Evolutionary conservation across 1,140 invertebrate species (phyloP).

Genomic region (Aphelenchoides besseyi): DNA sequence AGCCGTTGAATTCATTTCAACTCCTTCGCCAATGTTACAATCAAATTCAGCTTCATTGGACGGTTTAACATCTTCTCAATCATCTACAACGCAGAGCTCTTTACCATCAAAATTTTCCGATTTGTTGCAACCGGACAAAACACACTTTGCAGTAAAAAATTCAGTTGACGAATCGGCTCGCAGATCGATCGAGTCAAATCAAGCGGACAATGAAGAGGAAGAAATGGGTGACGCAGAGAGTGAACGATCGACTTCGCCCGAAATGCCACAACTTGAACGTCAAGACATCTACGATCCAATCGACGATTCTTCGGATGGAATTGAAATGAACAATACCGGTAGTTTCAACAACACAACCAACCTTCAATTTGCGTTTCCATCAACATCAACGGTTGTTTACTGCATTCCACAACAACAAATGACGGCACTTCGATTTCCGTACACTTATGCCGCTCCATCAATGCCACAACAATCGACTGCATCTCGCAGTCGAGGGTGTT

Average conservation of each 20-base stretch:
- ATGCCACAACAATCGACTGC: too few species aligned
- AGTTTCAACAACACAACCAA: too few species aligned
- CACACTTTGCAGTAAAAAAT: not conserved
- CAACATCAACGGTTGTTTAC: not conserved
- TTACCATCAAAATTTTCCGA: not conserved
- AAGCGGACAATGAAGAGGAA: too few species aligned
- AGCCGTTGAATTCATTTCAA: not conserved
- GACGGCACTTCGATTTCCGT: too few species aligned
- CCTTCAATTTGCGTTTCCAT: too few species aligned
- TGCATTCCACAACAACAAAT: too few species aligned
- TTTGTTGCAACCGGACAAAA: not conserved
- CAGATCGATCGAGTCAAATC: not conserved
- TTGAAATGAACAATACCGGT: not conserved
- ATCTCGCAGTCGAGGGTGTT: too few species aligned
- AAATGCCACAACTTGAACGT: constrained; percentile 4
- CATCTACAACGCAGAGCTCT: too few species aligned
- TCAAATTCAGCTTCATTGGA: too few species aligned
- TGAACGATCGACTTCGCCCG: not conserved
- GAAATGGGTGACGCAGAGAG: not conserved
- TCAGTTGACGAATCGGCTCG: not conserved
- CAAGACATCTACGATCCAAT: not conserved
- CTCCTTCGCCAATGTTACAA: too few species aligned
- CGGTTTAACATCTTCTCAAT: too few species aligned
- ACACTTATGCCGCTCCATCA: too few species aligned
- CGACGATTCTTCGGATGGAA: not conserved